Percentiles rank a stretch among this genome's conserved stretches.
Conservation (phyloP, 1,140 invertebrate genomes). For the Pogonomyrmex barbatus region DNA sequence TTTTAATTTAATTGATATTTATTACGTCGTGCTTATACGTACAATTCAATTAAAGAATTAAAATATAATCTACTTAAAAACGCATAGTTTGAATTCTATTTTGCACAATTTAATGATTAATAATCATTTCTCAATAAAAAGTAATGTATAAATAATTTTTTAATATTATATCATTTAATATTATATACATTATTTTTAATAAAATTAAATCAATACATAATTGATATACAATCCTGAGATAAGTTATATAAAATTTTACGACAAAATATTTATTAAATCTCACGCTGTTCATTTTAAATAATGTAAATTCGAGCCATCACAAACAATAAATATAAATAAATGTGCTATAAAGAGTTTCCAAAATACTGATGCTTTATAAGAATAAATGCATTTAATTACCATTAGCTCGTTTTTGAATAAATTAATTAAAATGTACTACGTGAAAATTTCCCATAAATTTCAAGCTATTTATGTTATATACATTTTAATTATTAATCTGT, state of each 20-base stretch:
- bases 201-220: constrained; percentile 1
- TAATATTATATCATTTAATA: background rate
- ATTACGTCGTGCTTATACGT: background rate
- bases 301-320: background rate
- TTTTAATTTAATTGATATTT: background rate
- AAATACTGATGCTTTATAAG: background rate
- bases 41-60: background rate
- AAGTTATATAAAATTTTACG: background rate
- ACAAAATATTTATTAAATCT: background rate
- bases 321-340: background rate
- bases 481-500: constrained; percentile 22
- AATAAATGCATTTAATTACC: constrained; percentile 5
- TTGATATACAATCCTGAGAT: background rate
- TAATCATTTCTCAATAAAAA: background rate
- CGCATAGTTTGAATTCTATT: background rate
- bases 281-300: background rate
- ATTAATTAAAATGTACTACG: background rate
- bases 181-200: constrained; percentile 2
- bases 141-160: background rate
- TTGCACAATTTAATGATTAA: background rate
- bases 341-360: background rate
- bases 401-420: background rate
- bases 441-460: constrained; percentile 12
- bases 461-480: background rate
- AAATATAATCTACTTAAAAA: background rate